Evolutionary conservation across 2,888 invertebrate genomes (phyloP), one percentile per base, ranked within the genome.

Genomic region (Zygogramma bicolorata): DNA sequence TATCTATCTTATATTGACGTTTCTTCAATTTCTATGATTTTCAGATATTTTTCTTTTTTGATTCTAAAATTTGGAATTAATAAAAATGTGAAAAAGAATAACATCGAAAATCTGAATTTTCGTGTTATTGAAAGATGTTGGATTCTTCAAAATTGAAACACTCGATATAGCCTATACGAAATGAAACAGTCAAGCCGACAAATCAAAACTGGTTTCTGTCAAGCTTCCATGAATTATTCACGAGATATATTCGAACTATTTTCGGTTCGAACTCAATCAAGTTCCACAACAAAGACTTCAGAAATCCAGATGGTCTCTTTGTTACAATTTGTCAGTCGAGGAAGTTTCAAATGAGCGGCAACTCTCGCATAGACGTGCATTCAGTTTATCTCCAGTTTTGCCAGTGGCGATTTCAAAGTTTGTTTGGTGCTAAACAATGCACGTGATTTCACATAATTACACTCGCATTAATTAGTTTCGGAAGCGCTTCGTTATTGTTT

Each of bases 371-470:
- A 27, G n/a, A 53, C n/a, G 53, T 53, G 53, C 53, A 22, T 53
- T 53, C 53, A n/a, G 15, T 53, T 53, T 53, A 53, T 27, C 22
- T 27, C n/a, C 53, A 22, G 53, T 46, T 53, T 20, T 27, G 53
- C 27, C 53, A 27, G 13, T 4, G 53, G 53, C 53, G 22, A 53
- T 53, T 53, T 15, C 68, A 38, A 71, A 69, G 58, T 65, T 71
- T 61, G 38, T 42, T 57, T 62, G 58, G 58, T 58, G 59, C 62
- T 57, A 71, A 77, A 77, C 77, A 77, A 77, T 77, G 77, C 74
- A 75, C 74, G 75, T 74, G 77, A 77, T 74, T 77, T 77, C 68
- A 71, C 77, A 70, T 74, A 77, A 77, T 77, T 74, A 74, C 75
- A 68, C 75, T 73, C 71, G 62, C 74, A 77, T 77, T 77, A 77